Conservation (phyloP, 2,888 invertebrate species). For the Tanytarsus gracilentus region DNA sequence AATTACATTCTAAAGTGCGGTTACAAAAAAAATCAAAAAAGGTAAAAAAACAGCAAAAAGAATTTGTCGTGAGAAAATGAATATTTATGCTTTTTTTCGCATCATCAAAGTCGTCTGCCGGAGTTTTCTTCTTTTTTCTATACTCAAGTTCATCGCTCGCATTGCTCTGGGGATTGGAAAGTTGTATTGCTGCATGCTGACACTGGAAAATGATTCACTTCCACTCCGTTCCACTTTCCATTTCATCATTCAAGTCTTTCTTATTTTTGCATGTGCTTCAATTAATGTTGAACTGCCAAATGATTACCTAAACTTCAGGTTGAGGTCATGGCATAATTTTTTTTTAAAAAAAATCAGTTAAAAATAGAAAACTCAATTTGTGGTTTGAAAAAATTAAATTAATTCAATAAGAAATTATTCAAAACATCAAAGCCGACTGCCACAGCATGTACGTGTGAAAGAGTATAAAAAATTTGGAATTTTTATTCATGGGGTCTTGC, state of each 20-base stretch:
- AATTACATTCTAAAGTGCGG: no score
- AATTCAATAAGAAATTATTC: no score
- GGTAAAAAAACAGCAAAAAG: not conserved
- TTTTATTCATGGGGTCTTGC: not conserved
- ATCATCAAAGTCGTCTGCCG: not conserved
- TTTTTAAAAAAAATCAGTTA: not conserved
- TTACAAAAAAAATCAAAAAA: no score
- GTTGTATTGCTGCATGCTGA: not conserved
- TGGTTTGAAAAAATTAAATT: no score
- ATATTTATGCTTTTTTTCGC: conserved; percentile 7
- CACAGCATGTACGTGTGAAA: conserved; percentile 2
- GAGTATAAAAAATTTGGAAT: not conserved
- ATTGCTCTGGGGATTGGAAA: not conserved
- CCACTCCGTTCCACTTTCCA: not conserved
- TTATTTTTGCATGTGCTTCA: no score
- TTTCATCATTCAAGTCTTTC: not conserved
- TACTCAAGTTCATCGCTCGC: not conserved
- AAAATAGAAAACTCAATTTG: no score
- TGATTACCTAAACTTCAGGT: no score
- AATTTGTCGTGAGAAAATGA: conserved; percentile 5
- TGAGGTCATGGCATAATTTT: not conserved
- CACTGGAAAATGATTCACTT: not conserved
- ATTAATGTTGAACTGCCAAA: no score
- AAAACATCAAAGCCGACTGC: no score
- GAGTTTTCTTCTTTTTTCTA: not conserved